Conservation (phyloP, 2,113 vertebrate genomes). For the Pelusios castaneus region DNA sequence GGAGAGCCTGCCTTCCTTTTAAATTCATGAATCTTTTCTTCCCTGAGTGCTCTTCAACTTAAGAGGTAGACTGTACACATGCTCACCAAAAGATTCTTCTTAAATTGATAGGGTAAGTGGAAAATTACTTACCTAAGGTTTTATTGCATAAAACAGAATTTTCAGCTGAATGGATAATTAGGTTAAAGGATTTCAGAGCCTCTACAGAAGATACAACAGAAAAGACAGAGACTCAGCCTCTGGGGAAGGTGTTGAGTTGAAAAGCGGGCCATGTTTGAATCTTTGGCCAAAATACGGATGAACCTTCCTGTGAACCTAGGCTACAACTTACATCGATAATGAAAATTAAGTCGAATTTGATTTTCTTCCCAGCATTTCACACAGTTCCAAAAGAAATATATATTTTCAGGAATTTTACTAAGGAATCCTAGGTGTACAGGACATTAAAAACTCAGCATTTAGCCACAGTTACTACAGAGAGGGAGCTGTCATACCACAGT, state of each 20-base stretch:
- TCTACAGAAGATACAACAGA: not conserved
- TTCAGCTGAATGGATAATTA: not conserved
- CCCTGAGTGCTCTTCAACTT: not conserved
- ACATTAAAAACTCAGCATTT: not conserved
- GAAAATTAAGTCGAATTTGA: not conserved
- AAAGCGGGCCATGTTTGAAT: not conserved
- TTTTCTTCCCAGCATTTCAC: not conserved
- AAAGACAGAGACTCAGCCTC: not conserved
- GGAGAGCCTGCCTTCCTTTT: not conserved
- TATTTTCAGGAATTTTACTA: not conserved
- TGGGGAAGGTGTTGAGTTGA: not conserved
- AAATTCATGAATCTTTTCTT: not conserved
- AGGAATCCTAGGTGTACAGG: not conserved
- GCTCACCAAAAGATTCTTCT: not conserved
- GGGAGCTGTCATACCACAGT: not conserved
- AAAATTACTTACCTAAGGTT: not conserved
- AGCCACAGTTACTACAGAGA: not conserved
- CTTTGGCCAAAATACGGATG: not conserved
- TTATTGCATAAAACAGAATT: not conserved
- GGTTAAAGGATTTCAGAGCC: not conserved
- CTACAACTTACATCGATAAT: not conserved
- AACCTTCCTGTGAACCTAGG: not conserved
- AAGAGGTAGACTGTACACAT: not conserved
- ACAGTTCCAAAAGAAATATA: not conserved
- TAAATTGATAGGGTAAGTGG: not conserved